A percentile compares a stretch with the other conserved stretches of the same genome.
Evolutionary conservation across 1,140 invertebrate genomes (phyloP).

Genomic region (Bombyx mori): ASM3026992v2 NC_085112.1:7079501-7080000

Average conservation of each 20-base stretch:
- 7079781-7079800: not conserved
- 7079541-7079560: no score
- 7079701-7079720: constrained; percentile 32
- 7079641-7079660: constrained; percentile 1
- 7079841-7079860: not conserved
- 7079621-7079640: not conserved
- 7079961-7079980: no score
- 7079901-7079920: no score
- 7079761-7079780: constrained; percentile 31
- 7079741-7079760: constrained; percentile 41
- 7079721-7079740: constrained; percentile 42
- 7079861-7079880: no score
- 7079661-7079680: constrained; percentile 37
- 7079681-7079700: constrained; percentile 31
- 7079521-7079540: no score
- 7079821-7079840: not conserved
- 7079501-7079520: no score
- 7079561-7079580: no score
- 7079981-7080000: no score
- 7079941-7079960: no score
- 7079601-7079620: constrained; percentile 24
- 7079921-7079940: no score
- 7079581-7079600: constrained; percentile 7
- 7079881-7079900: no score
- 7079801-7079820: not conserved